A percentile compares a stretch with the other conserved stretches of the same genome.
These are phyloP conservation scores for Chlorodrepanis virens DNA, from an alignment of 2,113 vertebrate species.

Conservation along the genomic window DNA sequence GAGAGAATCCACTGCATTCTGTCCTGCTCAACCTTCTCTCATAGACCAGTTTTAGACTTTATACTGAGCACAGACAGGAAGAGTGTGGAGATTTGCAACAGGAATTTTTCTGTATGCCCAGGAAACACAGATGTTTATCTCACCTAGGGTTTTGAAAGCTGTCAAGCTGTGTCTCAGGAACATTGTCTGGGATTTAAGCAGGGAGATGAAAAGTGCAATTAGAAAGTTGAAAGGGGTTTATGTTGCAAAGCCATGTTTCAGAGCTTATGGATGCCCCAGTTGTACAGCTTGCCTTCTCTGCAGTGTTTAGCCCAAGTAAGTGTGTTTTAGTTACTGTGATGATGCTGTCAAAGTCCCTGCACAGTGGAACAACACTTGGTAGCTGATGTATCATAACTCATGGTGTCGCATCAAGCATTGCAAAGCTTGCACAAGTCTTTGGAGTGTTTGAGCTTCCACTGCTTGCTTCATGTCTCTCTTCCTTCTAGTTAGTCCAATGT, in stretches of 20 bases:
- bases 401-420: background rate
- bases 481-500: background rate
- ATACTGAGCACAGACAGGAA: background rate
- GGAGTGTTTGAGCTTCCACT: background rate
- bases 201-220: background rate
- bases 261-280: background rate
- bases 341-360: background rate
- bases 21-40: background rate
- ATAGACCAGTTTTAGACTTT: background rate
- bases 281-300: background rate
- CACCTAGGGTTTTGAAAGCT: background rate
- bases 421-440: background rate
- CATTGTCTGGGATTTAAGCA: background rate
- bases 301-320: background rate
- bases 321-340: background rate
- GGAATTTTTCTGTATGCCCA: background rate
- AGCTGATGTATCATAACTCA: background rate
- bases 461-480: background rate
- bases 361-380: background rate
- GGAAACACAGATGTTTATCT: background rate
- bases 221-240: background rate
- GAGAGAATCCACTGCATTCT: background rate
- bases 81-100: background rate
- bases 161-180: accelerated
- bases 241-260: background rate